These are phyloP conservation scores for Numenius phaeopus DNA, from an alignment of 2,797 vertebrate genomes.

Conservation along the genomic window DNA sequence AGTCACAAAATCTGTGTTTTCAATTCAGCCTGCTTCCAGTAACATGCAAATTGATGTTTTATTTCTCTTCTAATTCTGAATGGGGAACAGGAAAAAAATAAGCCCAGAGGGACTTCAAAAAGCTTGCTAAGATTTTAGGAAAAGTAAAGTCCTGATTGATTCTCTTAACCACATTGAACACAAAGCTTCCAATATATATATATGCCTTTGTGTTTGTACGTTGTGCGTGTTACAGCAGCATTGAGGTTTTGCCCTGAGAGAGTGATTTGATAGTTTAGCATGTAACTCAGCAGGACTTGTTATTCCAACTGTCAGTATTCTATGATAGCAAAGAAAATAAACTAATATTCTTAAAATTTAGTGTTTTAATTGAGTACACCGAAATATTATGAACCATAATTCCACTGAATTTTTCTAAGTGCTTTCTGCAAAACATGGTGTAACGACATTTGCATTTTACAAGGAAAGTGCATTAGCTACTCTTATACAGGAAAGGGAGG, in stretches of 20 bases:
- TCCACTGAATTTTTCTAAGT: conserved; percentile 30
- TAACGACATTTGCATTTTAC: conserved; percentile 60
- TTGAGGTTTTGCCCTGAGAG: not conserved
- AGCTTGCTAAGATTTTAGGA: not conserved
- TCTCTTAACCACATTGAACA: not conserved
- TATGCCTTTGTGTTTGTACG: not conserved
- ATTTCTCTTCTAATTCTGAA: not conserved
- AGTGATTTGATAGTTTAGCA: not conserved
- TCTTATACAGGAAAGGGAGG: conserved; percentile 56
- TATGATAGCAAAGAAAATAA: not conserved
- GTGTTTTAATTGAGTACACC: conserved; percentile 24
- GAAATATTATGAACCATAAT: conserved; percentile 25
- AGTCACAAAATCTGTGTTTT: not conserved
- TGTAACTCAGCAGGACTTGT: not conserved
- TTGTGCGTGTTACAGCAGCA: not conserved
- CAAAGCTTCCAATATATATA: not conserved
- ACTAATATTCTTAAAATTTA: conserved; percentile 22
- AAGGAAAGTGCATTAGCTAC: conserved; percentile 56
- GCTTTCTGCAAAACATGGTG: not conserved
- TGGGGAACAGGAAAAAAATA: not conserved
- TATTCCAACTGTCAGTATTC: not conserved
- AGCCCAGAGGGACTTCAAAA: not conserved
- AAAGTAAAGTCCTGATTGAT: not conserved
- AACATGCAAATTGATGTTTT: not conserved
- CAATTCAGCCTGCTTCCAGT: not conserved